Base-by-base conservation (phyloP, 1,140 invertebrate genomes). In the Neodiprion virginianus region DNA sequence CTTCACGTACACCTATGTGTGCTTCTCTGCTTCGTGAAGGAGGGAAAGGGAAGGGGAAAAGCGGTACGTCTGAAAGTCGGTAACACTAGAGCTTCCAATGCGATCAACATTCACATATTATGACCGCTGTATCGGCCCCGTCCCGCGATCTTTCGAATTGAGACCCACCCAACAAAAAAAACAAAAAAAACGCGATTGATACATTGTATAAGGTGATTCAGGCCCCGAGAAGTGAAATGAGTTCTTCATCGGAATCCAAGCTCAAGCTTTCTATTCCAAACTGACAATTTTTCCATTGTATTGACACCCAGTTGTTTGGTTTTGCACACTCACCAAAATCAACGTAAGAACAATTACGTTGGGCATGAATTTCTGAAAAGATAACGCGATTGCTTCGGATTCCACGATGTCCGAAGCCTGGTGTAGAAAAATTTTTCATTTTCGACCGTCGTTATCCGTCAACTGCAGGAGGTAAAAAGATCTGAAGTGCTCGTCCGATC, bases 101-200 rank as follows among this genome's bases (percentile, higher is more conserved):
- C 53, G 53, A 61, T 61, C 53, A 61, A 61, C 53, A 61, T 61
- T 61, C n/a, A 61, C 53, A 61, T 61, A 61, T 61, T 61, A 61
- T 61, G 53, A 61, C 53, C 53, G 53, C 53, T 61, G 8, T 8
- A 61, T 61, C 8, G 8, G 53, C 0, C 28, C 53, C 53, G 8
- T 61, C 53, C 53, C 11, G 4, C 11, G 4, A 14, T 17, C 7
- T 61, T 61, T 53, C 10, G n/a, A 53, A 11, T 53, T 11, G n/a
- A n/a, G 50, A 11, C 28, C 28, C 2, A 2, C 28, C 28, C 28
- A 2, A 2, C 1, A 5, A 3, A 61, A 4, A 17, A 61, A 61
- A 17, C 17, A 17, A 61, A 61, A 61, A 61, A 8, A 61, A 14
- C 53, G 8, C 5, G 8, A 61, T 61, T 12, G 53, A 61, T 17